phyloP scores from a whole-genome alignment of 2,113 vertebrate species.

The Mustelus asterias region DNA sequence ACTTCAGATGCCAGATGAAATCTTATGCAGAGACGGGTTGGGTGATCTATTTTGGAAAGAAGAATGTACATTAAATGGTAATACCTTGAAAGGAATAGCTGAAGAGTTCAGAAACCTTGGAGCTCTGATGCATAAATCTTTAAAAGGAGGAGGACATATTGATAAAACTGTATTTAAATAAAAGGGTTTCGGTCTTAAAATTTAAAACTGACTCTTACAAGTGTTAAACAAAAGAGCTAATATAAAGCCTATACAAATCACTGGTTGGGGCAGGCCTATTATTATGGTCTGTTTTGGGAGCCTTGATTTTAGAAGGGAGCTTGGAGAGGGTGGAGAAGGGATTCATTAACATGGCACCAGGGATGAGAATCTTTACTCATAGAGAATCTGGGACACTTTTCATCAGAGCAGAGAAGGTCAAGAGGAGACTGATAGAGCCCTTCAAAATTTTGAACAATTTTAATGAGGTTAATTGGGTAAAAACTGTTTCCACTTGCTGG shows the following conservation, averaged over 20 bases:
- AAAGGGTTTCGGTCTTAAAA: not conserved
- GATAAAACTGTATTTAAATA: not conserved
- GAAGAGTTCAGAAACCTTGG: not conserved
- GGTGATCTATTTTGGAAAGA: not conserved
- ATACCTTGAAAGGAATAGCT: not conserved
- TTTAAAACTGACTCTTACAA: not conserved
- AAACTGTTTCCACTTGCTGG: not conserved
- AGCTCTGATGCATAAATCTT: not conserved
- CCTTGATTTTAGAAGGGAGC: not conserved
- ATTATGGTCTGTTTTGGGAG: not conserved
- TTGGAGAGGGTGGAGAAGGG: not conserved
- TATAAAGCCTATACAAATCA: not conserved
- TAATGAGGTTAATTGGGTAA: conserved; percentile 6
- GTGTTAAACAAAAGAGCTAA: not conserved
- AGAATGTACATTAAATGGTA: not conserved
- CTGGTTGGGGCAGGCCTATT: not conserved
- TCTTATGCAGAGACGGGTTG: not conserved
- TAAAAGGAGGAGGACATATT: not conserved
- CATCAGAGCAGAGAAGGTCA: not conserved
- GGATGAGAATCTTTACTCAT: not conserved
- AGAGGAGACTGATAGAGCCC: not conserved
- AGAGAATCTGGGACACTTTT: not conserved
- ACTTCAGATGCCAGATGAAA: not conserved
- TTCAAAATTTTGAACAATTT: not conserved
- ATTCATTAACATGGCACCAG: not conserved